These are phyloP conservation scores for Euzetes globulus DNA, from an alignment of 2,888 invertebrate genomes.

Conservation along the genomic window DNA sequence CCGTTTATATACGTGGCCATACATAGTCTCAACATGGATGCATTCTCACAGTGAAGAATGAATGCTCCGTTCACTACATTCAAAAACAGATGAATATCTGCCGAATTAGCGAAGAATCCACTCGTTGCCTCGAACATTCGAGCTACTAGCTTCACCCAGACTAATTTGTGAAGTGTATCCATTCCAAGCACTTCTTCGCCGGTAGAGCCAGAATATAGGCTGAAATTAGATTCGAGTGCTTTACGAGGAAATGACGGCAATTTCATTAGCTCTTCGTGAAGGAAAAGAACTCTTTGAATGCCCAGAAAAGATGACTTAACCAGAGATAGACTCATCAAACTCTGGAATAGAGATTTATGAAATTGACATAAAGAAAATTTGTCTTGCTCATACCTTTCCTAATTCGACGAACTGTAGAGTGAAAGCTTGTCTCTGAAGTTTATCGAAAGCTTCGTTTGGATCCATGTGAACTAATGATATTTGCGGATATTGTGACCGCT, in stretches of 20 bases:
- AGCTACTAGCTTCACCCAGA: constrained; percentile 94
- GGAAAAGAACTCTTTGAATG: constrained; percentile 92
- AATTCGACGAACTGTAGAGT: constrained; percentile 92
- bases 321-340: constrained; percentile 50
- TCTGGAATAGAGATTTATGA: constrained; percentile 30
- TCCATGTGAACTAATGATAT: constrained; percentile 87
- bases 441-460: constrained; percentile 79
- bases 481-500: constrained; percentile 95
- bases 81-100: constrained; percentile 92
- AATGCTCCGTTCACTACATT: constrained; percentile 95
- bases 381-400: constrained; percentile 60
- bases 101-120: constrained; percentile 90
- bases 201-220: constrained; percentile 77
- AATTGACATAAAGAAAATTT: neutral
- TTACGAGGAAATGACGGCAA: constrained; percentile 96
- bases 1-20: constrained; percentile 97
- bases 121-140: constrained; percentile 98
- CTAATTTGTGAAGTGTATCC: constrained; percentile 95
- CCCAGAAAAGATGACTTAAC: constrained; percentile 57
- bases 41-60: constrained; percentile 92
- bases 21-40: constrained; percentile 86
- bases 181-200: constrained; percentile 81
- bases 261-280: constrained; percentile 98
- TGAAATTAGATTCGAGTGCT: constrained; percentile 91
- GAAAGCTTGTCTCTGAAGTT: constrained; percentile 80